phyloP scores from a whole-genome alignment of 2,113 vertebrate species.

The Emberiza fucata region DNA sequence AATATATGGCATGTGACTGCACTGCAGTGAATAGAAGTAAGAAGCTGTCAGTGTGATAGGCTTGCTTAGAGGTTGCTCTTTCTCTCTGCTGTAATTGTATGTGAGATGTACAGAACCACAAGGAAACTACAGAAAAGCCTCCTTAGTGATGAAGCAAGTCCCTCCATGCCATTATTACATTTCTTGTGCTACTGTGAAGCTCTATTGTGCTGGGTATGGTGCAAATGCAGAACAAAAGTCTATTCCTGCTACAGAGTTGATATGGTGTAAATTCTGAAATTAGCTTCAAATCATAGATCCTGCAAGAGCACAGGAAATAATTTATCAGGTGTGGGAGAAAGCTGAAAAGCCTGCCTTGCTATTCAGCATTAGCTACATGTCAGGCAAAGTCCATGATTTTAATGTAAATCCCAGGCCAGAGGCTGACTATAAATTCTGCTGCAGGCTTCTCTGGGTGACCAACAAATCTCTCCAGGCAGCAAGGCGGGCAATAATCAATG shows the following conservation, averaged over 20 bases:
- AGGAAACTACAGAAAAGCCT: background rate
- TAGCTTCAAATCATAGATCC: background rate
- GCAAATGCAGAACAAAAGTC: background rate
- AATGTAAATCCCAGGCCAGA: background rate
- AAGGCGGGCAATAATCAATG: background rate
- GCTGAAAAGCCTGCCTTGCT: background rate
- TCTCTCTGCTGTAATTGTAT: slow-evolving; percentile 16
- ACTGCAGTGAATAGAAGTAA: slow-evolving; percentile 21
- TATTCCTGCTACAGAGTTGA: background rate
- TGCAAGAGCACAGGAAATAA: background rate
- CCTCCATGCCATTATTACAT: background rate
- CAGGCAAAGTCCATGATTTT: background rate
- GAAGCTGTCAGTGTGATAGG: slow-evolving; percentile 20
- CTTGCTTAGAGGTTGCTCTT: slow-evolving; percentile 29
- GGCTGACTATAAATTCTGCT: background rate
- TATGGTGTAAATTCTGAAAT: background rate
- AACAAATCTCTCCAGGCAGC: background rate
- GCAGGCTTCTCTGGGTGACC: background rate
- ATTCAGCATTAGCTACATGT: background rate
- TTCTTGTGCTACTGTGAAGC: background rate
- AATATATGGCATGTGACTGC: slow-evolving; percentile 19
- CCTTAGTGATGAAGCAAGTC: background rate
- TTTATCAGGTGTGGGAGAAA: background rate
- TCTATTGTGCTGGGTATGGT: background rate
- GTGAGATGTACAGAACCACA: background rate